Conservation (phyloP, 1,140 invertebrate genomes). For the Cotesia chilonis region DNA sequence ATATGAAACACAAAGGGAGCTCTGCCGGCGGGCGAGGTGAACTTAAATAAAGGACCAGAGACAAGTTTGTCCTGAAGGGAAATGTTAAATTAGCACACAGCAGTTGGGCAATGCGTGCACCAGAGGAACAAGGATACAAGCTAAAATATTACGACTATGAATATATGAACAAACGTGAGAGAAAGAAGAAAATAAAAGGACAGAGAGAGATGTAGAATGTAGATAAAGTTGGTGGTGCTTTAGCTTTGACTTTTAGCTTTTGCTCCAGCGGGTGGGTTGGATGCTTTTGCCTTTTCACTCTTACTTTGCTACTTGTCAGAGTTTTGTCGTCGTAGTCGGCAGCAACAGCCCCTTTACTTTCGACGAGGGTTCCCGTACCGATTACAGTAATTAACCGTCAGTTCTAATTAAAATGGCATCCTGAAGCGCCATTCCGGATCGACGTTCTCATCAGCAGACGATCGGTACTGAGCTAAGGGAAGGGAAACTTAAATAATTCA, state of each 20-base stretch:
- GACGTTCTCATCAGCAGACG: conserved; percentile 3
- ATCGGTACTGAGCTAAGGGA: neutral
- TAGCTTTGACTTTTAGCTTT: too few species aligned
- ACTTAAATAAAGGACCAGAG: neutral
- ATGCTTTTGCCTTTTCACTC: conserved; percentile 34
- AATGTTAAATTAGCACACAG: conserved; percentile 6
- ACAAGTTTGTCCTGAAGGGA: conserved; percentile 1
- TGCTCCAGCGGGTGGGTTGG: too few species aligned
- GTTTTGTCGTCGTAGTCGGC: conserved; percentile 1
- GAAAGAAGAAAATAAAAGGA: neutral
- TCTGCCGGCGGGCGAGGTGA: neutral
- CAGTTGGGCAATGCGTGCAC: too few species aligned
- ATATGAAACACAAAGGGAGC: neutral
- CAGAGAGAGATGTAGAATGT: conserved; percentile 8
- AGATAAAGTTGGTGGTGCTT: too few species aligned
- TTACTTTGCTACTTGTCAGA: conserved; percentile 7
- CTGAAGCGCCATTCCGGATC: conserved; percentile 4
- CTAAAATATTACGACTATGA: neutral
- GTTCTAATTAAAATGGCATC: conserved; percentile 50
- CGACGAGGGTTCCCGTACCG: conserved; percentile 32
- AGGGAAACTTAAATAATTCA: neutral
- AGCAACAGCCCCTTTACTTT: neutral
- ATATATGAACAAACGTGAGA: neutral
- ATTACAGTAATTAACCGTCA: conserved; percentile 50
- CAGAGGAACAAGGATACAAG: neutral